Percentiles rank a stretch among this genome's conserved stretches.
Conservation (phyloP, 2,113 vertebrate species). For the Chamaetylas fuelleborni region DNA sequence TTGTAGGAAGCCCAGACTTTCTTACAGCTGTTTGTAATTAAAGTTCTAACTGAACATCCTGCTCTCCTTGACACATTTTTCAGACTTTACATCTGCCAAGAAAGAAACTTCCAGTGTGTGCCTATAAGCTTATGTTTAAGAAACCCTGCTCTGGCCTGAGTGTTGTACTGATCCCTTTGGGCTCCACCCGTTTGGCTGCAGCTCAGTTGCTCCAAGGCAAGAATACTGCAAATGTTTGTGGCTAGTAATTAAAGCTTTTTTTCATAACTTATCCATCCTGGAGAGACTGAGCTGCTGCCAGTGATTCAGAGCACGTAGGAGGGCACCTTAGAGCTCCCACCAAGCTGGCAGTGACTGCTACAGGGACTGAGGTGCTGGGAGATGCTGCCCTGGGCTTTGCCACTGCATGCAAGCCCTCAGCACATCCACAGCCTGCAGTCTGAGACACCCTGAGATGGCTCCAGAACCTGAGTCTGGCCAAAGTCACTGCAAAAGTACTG, state of each 20-base stretch:
- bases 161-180: background rate
- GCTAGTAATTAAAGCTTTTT: background rate
- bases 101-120: background rate
- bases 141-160: background rate
- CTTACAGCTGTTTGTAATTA: slow-evolving; percentile 48
- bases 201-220: background rate
- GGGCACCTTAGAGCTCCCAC: background rate
- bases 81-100: slow-evolving; percentile 11
- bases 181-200: background rate
- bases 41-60: slow-evolving; percentile 9
- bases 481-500: background rate
- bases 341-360: background rate
- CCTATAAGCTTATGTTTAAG: slow-evolving; percentile 6
- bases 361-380: background rate
- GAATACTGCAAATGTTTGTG: background rate
- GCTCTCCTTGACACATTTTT: slow-evolving; percentile 16
- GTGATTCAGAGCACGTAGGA: background rate
- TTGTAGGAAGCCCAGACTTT: background rate
- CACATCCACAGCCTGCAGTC: background rate
- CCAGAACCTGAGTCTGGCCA: background rate
- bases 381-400: background rate
- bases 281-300: background rate
- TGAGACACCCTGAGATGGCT: background rate
- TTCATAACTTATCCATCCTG: background rate
- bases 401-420: background rate